These are phyloP conservation scores for Drosophila longiperda DNA, from an alignment of 2,888 invertebrate species.

Conservation along the genomic window DNA sequence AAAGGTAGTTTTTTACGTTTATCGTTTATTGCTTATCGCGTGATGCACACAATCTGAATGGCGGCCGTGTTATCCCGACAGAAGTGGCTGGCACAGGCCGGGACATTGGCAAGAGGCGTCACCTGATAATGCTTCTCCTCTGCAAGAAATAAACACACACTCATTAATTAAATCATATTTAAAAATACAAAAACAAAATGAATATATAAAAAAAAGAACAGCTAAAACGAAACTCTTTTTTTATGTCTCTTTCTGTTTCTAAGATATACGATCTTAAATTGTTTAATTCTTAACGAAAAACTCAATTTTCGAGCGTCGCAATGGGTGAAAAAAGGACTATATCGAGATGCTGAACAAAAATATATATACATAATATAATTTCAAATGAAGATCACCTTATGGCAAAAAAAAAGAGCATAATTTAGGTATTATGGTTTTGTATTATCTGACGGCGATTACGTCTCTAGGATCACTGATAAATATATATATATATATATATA, in stretches of 20 bases:
- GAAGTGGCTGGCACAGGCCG: slow-evolving; percentile 61
- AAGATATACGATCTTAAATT: too few species aligned
- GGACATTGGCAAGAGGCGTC: slow-evolving; percentile 68
- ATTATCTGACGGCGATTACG: not conserved
- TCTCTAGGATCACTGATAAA: not conserved
- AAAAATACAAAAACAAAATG: not conserved
- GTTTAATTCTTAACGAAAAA: not conserved
- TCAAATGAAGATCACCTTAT: not conserved
- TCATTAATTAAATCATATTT: slow-evolving; percentile 5
- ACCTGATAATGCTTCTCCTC: slow-evolving; percentile 53
- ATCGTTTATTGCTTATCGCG: slow-evolving; percentile 36
- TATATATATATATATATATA: too few species aligned
- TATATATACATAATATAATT: not conserved
- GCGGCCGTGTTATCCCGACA: slow-evolving; percentile 70
- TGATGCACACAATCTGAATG: slow-evolving; percentile 65
- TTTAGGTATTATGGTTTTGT: not conserved
- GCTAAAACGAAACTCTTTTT: not conserved
- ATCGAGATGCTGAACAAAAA: not conserved
- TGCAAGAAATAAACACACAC: slow-evolving; percentile 25
- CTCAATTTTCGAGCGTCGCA: not conserved
- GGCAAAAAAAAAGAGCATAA: not conserved
- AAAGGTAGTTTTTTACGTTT: slow-evolving; percentile 44
- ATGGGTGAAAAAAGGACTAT: not conserved
- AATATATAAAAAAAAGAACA: not conserved
- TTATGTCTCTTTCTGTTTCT: not conserved